Evolutionary conservation across 2,888 invertebrate genomes (phyloP).

Genomic region (Gnatocerus cornutus): DNA sequence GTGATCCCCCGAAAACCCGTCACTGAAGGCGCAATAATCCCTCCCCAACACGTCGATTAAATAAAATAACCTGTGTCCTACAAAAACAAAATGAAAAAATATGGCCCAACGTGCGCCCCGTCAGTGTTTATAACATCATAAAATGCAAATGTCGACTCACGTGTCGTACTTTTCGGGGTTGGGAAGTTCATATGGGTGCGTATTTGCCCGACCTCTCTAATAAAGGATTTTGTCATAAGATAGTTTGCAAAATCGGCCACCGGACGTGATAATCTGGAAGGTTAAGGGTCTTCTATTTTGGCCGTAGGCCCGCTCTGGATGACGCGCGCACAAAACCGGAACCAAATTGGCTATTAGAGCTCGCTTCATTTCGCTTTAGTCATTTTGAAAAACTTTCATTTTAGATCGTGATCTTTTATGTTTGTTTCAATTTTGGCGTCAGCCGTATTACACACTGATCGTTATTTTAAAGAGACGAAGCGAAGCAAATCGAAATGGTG

Average conservation of each 20-base stretch:
- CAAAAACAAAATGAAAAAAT: slow-evolving; percentile 45
- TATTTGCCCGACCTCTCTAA: slow-evolving; percentile 26
- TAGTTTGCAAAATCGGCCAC: slow-evolving; percentile 36
- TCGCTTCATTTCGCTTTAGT: slow-evolving; percentile 45
- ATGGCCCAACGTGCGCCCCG: slow-evolving; percentile 14
- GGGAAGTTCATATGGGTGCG: slow-evolving; percentile 28
- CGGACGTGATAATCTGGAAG: slow-evolving; percentile 41
- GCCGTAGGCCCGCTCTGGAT: slow-evolving; percentile 37
- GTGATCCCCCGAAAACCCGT: too few species aligned
- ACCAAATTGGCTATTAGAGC: slow-evolving; percentile 42
- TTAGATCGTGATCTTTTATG: slow-evolving; percentile 40
- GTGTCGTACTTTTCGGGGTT: slow-evolving; percentile 34
- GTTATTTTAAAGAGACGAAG: slow-evolving; percentile 27
- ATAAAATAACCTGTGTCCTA: slow-evolving; percentile 39
- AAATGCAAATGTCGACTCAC: slow-evolving; percentile 45
- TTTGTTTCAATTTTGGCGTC: slow-evolving; percentile 33
- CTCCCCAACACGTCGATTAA: slow-evolving; percentile 38
- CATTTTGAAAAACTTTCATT: slow-evolving; percentile 44
- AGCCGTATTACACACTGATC: slow-evolving; percentile 21
- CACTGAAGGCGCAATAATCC: slow-evolving; percentile 11
- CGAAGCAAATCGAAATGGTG: slow-evolving; percentile 13
- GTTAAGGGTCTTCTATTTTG: slow-evolving; percentile 25
- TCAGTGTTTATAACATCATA: slow-evolving; percentile 46
- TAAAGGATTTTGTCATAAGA: slow-evolving; percentile 42
- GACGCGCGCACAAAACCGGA: slow-evolving; percentile 38